Evolutionary conservation across 23 tunicate species (phyloP).

Genomic region (Halocynthia aurantium): DNA sequence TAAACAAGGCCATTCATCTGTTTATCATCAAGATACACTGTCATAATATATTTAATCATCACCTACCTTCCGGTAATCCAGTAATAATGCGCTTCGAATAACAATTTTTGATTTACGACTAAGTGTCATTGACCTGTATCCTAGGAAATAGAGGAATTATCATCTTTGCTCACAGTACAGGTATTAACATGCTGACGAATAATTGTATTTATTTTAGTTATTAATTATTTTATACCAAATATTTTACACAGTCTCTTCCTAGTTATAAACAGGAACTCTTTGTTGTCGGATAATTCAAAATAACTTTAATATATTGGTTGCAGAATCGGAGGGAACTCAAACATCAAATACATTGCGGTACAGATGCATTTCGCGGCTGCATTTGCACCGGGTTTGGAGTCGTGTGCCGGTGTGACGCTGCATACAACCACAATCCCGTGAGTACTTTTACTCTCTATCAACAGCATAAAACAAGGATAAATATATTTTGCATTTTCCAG

Average conservation of each 20-base stretch:
- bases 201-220: background rate
- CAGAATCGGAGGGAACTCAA: constrained; percentile 53
- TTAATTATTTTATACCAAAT: background rate
- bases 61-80: too few relatives aligned
- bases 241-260: too few relatives aligned
- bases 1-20: too few relatives aligned
- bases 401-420: constrained; percentile 63
- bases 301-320: background rate
- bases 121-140: too few relatives aligned
- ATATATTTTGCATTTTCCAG: constrained; percentile 30
- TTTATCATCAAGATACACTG: too few relatives aligned
- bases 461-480: background rate
- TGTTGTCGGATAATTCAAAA: background rate
- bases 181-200: too few relatives aligned
- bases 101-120: too few relatives aligned
- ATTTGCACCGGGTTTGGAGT: constrained; percentile 20
- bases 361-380: constrained; percentile 73
- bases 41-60: too few relatives aligned
- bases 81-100: too few relatives aligned
- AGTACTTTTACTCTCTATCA: constrained; percentile 6
- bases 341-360: constrained; percentile 41
- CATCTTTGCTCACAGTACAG: too few relatives aligned
- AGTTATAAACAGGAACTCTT: too few relatives aligned
- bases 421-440: constrained; percentile 36
- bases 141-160: too few relatives aligned